These are phyloP conservation scores for Manacus vitellinus DNA, from an alignment of 2,113 vertebrate species.

Conservation along the genomic window DNA sequence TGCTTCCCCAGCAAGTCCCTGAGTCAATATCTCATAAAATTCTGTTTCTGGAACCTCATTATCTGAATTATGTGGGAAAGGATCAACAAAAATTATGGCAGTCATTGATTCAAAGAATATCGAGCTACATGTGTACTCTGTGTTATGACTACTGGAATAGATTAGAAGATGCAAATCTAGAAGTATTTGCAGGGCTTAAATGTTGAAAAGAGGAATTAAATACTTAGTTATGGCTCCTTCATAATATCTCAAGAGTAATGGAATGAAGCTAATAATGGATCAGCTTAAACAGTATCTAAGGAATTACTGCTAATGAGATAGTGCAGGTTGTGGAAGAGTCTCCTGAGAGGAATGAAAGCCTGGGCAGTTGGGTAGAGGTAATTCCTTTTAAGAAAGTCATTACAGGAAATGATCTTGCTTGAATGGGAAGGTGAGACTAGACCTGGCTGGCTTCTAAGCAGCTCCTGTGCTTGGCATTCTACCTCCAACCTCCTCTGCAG, in stretches of 20 bases:
- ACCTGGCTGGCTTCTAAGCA: background rate
- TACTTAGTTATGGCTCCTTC: slow-evolving; percentile 17
- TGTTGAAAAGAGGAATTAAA: slow-evolving; percentile 13
- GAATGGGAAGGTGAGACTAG: background rate
- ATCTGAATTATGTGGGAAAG: background rate
- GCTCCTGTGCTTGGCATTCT: background rate
- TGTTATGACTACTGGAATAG: background rate
- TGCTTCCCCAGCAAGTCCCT: background rate
- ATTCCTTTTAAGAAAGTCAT: background rate
- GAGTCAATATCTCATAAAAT: background rate
- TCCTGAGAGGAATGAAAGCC: background rate
- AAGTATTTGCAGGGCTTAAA: slow-evolving; percentile 4
- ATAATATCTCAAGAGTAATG: background rate
- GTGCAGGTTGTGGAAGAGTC: background rate
- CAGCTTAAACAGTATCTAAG: slow-evolving; percentile 3
- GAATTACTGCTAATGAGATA: slow-evolving; percentile 16
- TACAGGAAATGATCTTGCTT: background rate
- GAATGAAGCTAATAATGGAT: slow-evolving; percentile 2
- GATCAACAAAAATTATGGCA: background rate
- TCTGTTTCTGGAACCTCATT: background rate
- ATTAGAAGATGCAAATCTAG: background rate
- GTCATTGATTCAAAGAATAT: background rate
- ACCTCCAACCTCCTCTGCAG: background rate
- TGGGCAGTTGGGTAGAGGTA: background rate
- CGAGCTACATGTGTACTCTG: background rate